Evolutionary conservation across 2,113 vertebrate species (phyloP).

Genomic region (Percopsis transmontana): DNA sequence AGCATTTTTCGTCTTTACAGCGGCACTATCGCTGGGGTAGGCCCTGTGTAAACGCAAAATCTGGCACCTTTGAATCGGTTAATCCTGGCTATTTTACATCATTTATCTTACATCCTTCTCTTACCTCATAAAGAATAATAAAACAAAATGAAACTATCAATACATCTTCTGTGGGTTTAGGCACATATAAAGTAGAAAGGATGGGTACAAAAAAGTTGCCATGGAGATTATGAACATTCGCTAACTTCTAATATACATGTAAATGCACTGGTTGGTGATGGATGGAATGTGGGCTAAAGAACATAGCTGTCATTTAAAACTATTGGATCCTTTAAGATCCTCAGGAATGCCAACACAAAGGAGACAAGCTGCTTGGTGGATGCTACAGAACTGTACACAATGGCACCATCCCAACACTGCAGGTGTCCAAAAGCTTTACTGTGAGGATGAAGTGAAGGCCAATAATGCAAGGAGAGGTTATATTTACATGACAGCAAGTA

Average conservation of each 20-base stretch:
- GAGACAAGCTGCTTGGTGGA: constrained; percentile 29
- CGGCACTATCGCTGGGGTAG: constrained; percentile 50
- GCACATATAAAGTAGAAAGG: constrained; percentile 67
- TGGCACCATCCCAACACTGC: constrained; percentile 33
- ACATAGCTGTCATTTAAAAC: constrained; percentile 11
- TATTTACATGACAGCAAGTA: constrained; percentile 20
- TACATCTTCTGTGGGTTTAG: constrained; percentile 72
- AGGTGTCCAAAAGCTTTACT: background rate
- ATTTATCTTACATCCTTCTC: constrained; percentile 73
- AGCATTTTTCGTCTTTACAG: constrained; percentile 63
- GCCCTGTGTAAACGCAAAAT: constrained; percentile 68
- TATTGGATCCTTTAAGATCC: constrained; percentile 28
- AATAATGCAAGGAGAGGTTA: constrained; percentile 43
- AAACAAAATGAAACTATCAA: constrained; percentile 53
- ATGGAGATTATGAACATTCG: constrained; percentile 44
- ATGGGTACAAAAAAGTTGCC: constrained; percentile 56
- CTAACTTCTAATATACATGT: constrained; percentile 9
- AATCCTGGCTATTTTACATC: constrained; percentile 74
- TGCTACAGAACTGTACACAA: background rate
- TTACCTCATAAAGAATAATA: constrained; percentile 63
- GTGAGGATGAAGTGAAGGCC: constrained; percentile 18
- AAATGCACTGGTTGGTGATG: constrained; percentile 61
- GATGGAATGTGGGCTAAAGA: constrained; percentile 15
- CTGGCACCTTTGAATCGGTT: constrained; percentile 84
- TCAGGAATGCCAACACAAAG: constrained; percentile 30